These are phyloP conservation scores for Colossoma macropomum DNA, from an alignment of 2,113 vertebrate genomes.

Conservation along the genomic window DNA sequence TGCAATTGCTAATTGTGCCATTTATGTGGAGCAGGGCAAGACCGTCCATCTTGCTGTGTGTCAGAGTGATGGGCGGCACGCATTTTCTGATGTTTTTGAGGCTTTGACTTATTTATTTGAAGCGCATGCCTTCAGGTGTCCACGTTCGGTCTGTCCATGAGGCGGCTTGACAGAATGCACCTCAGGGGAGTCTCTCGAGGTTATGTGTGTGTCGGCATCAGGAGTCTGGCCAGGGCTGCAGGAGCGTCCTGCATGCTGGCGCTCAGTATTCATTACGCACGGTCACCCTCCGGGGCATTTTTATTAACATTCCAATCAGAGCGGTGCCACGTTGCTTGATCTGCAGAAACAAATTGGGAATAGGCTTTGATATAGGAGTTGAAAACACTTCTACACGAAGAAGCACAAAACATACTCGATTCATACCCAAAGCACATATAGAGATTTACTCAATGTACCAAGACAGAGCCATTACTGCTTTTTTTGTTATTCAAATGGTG, in stretches of 20 bases:
- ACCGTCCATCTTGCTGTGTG: constrained; percentile 18
- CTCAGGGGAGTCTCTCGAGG: constrained; percentile 37
- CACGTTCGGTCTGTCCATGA: constrained; percentile 15
- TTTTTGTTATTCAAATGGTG: constrained; percentile 37
- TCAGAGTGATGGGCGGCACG: background rate
- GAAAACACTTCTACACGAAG: constrained; percentile 59
- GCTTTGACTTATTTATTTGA: constrained; percentile 41
- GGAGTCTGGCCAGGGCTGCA: constrained; percentile 20
- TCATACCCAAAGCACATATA: constrained; percentile 18
- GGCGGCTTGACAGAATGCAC: constrained; percentile 40
- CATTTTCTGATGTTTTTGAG: constrained; percentile 45
- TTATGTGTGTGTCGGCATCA: background rate
- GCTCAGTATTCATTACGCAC: constrained; percentile 66
- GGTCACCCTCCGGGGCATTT: constrained; percentile 57
- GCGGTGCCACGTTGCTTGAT: constrained; percentile 63
- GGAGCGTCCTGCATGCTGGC: constrained; percentile 41
- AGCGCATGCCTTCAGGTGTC: constrained; percentile 36
- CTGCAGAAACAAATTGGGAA: constrained; percentile 74
- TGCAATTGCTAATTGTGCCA: constrained; percentile 49
- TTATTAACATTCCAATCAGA: constrained; percentile 75
- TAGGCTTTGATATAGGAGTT: constrained; percentile 70
- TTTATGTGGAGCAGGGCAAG: constrained; percentile 29
- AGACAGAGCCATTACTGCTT: constrained; percentile 14
- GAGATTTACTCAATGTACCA: constrained; percentile 33
- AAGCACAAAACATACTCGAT: constrained; percentile 55